Evolutionary conservation across 2,888 invertebrate species (phyloP), one percentile per base, ranked within the genome.

Genomic region (Acleris holmiana): DNA sequence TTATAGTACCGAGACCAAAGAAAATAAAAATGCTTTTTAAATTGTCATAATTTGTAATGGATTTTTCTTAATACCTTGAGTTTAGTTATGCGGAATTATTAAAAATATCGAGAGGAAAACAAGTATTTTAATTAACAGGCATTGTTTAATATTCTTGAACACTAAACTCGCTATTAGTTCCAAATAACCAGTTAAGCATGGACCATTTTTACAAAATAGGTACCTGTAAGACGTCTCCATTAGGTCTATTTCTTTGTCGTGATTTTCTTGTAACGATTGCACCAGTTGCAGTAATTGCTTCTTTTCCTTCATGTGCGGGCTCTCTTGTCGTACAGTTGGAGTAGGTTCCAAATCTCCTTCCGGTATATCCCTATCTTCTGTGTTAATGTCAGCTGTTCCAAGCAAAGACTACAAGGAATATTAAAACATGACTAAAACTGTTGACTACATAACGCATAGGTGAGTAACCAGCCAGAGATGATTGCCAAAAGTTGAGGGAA

Each of bases 181-280:
- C 23, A 23, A 23, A 4, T 13, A 35, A 35, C 29, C 13, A 35
- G 2, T 41, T 41, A n/a, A n/a, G 17, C 7, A 44, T 44, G 1
- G 15, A 7, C 19, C 7, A 15, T 18, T 23, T 6, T 21, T 54
- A 17, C n/a, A 17, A 4, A 17, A 18, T 15, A 13, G 41, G 18
- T 23, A 94, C 94, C 94, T 94, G 70, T 94, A 94, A 0, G 94
- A 94, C 65, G 93, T 94, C 77, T 94, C 94, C 89, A 94, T 89
- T 44, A 94, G 78, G 78, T 94, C 94, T 46, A 94, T 89, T 79
- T 94, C 94, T 70, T 94, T 94, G 48, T 94, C 90, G 64, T 94
- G 94, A 69, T 94, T 91, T 70, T 94, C 93, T 73, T 93, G 93
- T 40, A 94, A 76, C 0, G 93, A 91, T 44, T 86, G 85, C 1